phyloP scores from a whole-genome alignment of 1,140 invertebrate genomes.

The Lucilia sericata region DNA sequence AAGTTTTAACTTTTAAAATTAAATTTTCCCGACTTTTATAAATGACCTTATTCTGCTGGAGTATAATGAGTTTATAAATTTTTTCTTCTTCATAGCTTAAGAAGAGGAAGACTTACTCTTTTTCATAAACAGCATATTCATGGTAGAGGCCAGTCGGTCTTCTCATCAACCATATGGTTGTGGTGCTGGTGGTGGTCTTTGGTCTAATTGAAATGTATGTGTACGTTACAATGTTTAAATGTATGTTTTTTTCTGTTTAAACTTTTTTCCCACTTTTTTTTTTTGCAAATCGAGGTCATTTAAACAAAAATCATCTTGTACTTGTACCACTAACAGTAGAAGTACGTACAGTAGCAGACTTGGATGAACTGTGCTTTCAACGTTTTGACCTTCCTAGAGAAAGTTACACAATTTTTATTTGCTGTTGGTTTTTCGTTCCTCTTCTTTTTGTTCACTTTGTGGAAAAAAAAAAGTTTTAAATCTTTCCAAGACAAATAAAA shows the following conservation, averaged over 20 bases:
- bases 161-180: too few species aligned
- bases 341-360: not conserved
- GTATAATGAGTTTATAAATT: not conserved
- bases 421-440: not conserved
- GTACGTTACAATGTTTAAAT: too few species aligned
- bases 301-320: not conserved
- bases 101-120: too few species aligned
- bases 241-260: too few species aligned
- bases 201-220: not conserved
- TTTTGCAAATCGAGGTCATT: not conserved
- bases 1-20: not conserved
- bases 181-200: not conserved
- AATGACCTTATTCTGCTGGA: not conserved
- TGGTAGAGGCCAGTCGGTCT: too few species aligned
- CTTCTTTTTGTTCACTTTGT: not conserved
- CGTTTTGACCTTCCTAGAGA: not conserved
- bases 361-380: not conserved
- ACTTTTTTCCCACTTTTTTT: too few species aligned
- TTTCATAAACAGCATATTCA: too few species aligned
- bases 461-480: conserved; percentile 6
- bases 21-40: not conserved
- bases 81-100: too few species aligned
- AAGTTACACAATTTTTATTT: conserved; percentile 12
- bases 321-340: not conserved
- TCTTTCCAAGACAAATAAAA: not conserved